Evolutionary conservation across 2,888 invertebrate genomes (phyloP), one percentile per base, ranked within the genome.

Genomic region (Ichneumoninae sp.): DNA sequence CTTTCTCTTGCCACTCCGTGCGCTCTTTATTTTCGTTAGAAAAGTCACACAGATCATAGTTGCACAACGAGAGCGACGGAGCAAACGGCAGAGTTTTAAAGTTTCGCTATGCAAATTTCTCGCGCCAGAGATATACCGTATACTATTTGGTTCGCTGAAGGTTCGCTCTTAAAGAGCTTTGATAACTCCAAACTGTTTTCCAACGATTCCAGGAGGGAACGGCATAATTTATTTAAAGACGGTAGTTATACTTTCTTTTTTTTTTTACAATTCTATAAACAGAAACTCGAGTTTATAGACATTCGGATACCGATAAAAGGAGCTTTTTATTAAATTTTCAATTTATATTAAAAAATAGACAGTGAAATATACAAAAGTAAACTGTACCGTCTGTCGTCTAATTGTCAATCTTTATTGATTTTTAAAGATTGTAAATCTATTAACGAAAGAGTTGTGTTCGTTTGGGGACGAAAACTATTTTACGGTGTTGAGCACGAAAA

Each of bases 41-140:
- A 80, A 80, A 83, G 80, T 76, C 80, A 73, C 52, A 26, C 66
- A 44, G 68, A 81, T 80, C 83, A 81, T 65, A 47, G 63, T 47
- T 63, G 73, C 54, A 40, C 47, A 33, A 33, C 36, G 40, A 52
- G 19, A n/a, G n/a, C 16, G 50, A 22, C 13, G 52, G 19, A 57
- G 73, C 36, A 60, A 52, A 19, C 83, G 47, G 70, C 74, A 68
- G 52, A 76, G 73, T 73, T 70, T 68, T 40, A 80, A 81, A 83
- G 60, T 76, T 83, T 81, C 44, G 8, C 60, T 65, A 47, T 74
- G 60, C 65, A 76, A 79, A 78, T 81, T 81, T 63, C 63, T 33
- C 40, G 50, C 52, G 47, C 22, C 3, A 6, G 10, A 54, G 60
- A 65, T 77, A 54, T 52, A 47, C 50, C 66, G 68, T 63, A 44